Evolutionary conservation across 2,797 vertebrate genomes (phyloP), one percentile per base, ranked within the genome.

Genomic region (Pygocentrus nattereri): DNA sequence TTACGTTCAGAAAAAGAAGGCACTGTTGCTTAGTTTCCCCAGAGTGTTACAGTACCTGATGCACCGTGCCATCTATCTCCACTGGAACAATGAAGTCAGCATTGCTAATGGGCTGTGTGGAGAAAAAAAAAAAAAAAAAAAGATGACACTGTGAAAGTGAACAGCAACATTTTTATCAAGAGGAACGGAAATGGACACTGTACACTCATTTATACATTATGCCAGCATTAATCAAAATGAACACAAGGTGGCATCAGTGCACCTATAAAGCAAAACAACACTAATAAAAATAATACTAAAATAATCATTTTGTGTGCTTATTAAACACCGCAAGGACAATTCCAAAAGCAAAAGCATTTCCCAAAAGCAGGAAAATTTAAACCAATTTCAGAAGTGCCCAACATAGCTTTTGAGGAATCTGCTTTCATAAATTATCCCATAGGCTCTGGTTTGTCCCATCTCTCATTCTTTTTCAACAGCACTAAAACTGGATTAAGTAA

Each of bases 51-150:
- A 50, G 41, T 94, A 99, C 98, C 97, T 99, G 98, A 94, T 99
- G 97, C 94, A 99, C 96, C 8, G 96, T 99, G 90, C 97, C 98
- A 87, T 99, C 98, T 18, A 99, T 99, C 92, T 99, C 98, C 92
- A 99, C 98, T 0, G 98, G 98, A 90, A 99, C 97, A 62, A 99
- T 99, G 91, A 99, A 99, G 91, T 99, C 98, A 74, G 98, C 98
- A 8, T 99, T 99, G 92, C 95, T 97, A 93, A 99, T 99, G 82
- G 98, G 98, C 98, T 99, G 83, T 56, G 86, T 78, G 65, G 84
- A 88, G 84, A 90, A 87, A 88, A 82, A 85, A 92, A 90, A 88
- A 49, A 65, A 67, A 47, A 44, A 12, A 68, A n/a, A 8, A 76
- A 64, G 2, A 18, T 27, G 31, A 1, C 18, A 11, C 1, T 13